Conservation (phyloP, 2,888 invertebrate species). For the Lasioglossum leucozonium region DNA sequence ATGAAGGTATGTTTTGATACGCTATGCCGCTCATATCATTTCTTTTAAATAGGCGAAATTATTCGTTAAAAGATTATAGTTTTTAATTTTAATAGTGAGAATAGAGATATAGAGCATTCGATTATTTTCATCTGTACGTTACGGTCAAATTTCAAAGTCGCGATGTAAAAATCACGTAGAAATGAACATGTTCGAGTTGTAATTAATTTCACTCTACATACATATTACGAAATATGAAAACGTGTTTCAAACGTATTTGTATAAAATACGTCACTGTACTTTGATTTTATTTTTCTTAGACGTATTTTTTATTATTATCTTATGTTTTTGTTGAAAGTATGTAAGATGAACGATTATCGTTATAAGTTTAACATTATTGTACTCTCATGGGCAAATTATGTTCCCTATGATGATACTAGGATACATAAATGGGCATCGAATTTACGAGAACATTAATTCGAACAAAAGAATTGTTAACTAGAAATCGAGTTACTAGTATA, state of each 20-base stretch:
- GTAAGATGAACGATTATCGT: slow-evolving; percentile 80
- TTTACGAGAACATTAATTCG: slow-evolving; percentile 69
- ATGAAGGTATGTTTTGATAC: slow-evolving; percentile 34
- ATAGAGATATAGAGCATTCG: slow-evolving; percentile 14
- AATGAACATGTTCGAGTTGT: slow-evolving; percentile 28
- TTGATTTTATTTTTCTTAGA: slow-evolving; percentile 61
- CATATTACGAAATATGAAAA: slow-evolving; percentile 17
- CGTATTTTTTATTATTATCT: slow-evolving; percentile 61
- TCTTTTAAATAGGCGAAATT: slow-evolving; percentile 19
- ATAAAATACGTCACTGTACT: slow-evolving; percentile 75
- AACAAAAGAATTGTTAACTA: slow-evolving; percentile 65
- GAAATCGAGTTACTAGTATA: slow-evolving; percentile 75
- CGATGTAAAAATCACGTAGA: slow-evolving; percentile 26
- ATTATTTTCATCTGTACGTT: slow-evolving; percentile 26
- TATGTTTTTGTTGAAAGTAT: slow-evolving; percentile 81
- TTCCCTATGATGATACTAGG: slow-evolving; percentile 77
- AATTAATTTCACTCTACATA: slow-evolving; percentile 35
- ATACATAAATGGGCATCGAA: slow-evolving; percentile 71
- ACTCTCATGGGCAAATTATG: slow-evolving; percentile 73
- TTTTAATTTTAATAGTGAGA: slow-evolving; percentile 7
- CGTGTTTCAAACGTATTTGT: slow-evolving; percentile 49
- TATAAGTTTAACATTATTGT: slow-evolving; percentile 73
- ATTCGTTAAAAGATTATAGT: slow-evolving; percentile 29
- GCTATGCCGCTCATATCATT: slow-evolving; percentile 15
- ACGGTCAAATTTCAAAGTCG: slow-evolving; percentile 56